A percentile compares a stretch with the other conserved stretches of the same genome.
These are phyloP conservation scores for rabbit (Oryctolagus cuniculus) DNA, from an alignment of 2,113 vertebrate genomes.

Conservation along the genomic window mOryCun1.1 NC_091443.1:19068001-19068500, in stretches of 20 bases:
- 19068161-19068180: background rate
- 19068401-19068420: background rate
- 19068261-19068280: background rate
- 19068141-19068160: background rate
- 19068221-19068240: background rate
- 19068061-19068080: background rate
- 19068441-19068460: background rate
- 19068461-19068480: background rate
- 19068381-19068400: background rate
- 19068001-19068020: background rate
- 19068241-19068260: background rate
- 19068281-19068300: background rate
- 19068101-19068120: background rate
- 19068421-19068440: background rate
- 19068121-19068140: background rate
- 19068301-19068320: background rate
- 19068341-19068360: slow-evolving; percentile 16
- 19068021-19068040: background rate
- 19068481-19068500: background rate
- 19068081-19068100: background rate
- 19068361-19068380: background rate
- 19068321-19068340: background rate
- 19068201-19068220: background rate
- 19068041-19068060: background rate
- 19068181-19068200: background rate